Conservation (phyloP, 2,888 invertebrate genomes). For the Drosophila eohydei region DNA sequence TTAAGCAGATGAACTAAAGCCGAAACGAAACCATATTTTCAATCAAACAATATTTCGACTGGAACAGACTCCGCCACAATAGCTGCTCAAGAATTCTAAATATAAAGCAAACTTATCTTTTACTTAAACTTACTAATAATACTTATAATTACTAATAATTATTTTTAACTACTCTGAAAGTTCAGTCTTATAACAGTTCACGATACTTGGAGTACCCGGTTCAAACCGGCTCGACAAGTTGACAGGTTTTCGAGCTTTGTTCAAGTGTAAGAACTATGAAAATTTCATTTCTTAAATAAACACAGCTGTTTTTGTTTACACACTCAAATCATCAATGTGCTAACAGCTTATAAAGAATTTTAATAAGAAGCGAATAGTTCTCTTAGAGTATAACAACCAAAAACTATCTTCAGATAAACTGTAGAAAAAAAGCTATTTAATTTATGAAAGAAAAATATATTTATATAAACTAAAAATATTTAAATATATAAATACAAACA, state of each 20-base stretch:
- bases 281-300: not conserved
- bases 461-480: not conserved
- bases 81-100: too few species aligned
- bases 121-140: too few species aligned
- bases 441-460: not conserved
- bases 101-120: too few species aligned
- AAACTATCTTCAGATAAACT: not conserved
- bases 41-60: not conserved
- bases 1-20: not conserved
- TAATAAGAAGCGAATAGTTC: not conserved
- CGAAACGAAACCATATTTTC: not conserved
- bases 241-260: not conserved
- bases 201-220: not conserved
- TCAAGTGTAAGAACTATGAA: constrained; percentile 2
- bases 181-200: not conserved
- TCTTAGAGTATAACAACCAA: not conserved
- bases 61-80: not conserved
- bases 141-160: not conserved
- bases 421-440: not conserved
- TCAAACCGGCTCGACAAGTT: not conserved
- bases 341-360: not conserved
- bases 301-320: not conserved
- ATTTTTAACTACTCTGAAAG: not conserved
- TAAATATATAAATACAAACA: not conserved
- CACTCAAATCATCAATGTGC: not conserved